phyloP scores from a whole-genome alignment of 2,888 invertebrate species.

The Macrosoma leucophasiata region DNA sequence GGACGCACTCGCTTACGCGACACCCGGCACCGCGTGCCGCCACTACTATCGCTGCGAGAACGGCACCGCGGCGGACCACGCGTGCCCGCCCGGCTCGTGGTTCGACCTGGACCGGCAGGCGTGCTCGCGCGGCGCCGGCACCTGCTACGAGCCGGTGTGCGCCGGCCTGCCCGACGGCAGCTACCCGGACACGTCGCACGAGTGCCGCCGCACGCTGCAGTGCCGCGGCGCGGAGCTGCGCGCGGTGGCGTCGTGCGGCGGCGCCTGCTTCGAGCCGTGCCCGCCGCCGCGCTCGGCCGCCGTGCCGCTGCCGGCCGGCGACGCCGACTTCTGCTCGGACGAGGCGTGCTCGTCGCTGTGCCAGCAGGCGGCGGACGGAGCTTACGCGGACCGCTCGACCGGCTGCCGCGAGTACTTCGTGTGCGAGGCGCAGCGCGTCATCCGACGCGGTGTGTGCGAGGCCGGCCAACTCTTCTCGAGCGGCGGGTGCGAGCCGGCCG shows the following conservation, averaged over 20 bases:
- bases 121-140: slow-evolving; percentile 69
- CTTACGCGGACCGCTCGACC: slow-evolving; percentile 71
- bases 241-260: slow-evolving; percentile 49
- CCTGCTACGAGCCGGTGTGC: slow-evolving; percentile 77
- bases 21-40: slow-evolving; percentile 73
- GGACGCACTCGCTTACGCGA: slow-evolving; percentile 64
- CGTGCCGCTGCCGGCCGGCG: slow-evolving; percentile 65
- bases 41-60: slow-evolving; percentile 76
- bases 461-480: slow-evolving; percentile 68
- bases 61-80: slow-evolving; percentile 60
- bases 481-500: slow-evolving; percentile 66
- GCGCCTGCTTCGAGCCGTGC: slow-evolving; percentile 42
- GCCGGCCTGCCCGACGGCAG: slow-evolving; percentile 73
- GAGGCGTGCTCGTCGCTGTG: slow-evolving; percentile 69
- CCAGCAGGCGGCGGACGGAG: slow-evolving; percentile 68
- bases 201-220: slow-evolving; percentile 66
- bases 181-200: slow-evolving; percentile 75
- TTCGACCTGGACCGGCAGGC: slow-evolving; percentile 73
- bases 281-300: slow-evolving; percentile 59
- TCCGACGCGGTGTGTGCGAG: slow-evolving; percentile 73
- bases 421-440: slow-evolving; percentile 69
- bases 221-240: slow-evolving; percentile 67
- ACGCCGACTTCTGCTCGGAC: slow-evolving; percentile 67
- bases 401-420: slow-evolving; percentile 76
- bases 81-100: slow-evolving; percentile 72